Percentiles rank a stretch among this genome's conserved stretches.
Conservation (phyloP, 1,140 invertebrate species). For the Augochlora pura region DNA sequence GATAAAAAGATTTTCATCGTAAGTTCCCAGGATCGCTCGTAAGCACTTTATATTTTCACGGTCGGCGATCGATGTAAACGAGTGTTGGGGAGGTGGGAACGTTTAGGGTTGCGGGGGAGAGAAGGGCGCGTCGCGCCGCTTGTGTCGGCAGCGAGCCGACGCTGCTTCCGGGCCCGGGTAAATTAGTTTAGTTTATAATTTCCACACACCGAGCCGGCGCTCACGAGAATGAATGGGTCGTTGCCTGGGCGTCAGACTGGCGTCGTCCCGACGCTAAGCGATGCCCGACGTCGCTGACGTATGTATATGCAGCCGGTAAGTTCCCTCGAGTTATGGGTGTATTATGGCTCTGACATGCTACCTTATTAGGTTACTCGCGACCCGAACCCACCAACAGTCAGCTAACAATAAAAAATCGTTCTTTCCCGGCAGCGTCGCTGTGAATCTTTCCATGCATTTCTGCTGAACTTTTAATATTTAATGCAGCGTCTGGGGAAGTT, state of each 20-base stretch:
- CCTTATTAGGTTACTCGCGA: conserved; percentile 22
- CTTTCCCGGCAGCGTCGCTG: not conserved
- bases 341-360: conserved; percentile 32
- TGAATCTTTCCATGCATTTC: not conserved
- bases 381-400: not conserved
- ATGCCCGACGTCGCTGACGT: conserved; percentile 57
- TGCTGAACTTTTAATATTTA: not conserved
- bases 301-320: conserved; percentile 40
- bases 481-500: no score
- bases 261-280: conserved; percentile 58
- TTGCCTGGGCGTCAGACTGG: conserved; percentile 58
- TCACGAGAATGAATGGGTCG: conserved; percentile 62
- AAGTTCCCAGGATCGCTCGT: conserved; percentile 24
- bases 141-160: not conserved
- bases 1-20: conserved; percentile 37
- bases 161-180: conserved; percentile 44
- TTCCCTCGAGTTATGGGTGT: conserved; percentile 48
- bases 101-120: not conserved
- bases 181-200: conserved; percentile 72
- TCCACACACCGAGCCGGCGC: conserved; percentile 42
- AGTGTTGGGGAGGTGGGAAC: not conserved
- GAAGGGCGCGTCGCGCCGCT: not conserved
- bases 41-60: conserved; percentile 37
- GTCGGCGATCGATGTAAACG: conserved; percentile 50
- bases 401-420: not conserved